A percentile compares a stretch with the other conserved stretches of the same genome.
Evolutionary conservation across 2,113 vertebrate species (phyloP).

Genomic region (Mobula birostris): DNA sequence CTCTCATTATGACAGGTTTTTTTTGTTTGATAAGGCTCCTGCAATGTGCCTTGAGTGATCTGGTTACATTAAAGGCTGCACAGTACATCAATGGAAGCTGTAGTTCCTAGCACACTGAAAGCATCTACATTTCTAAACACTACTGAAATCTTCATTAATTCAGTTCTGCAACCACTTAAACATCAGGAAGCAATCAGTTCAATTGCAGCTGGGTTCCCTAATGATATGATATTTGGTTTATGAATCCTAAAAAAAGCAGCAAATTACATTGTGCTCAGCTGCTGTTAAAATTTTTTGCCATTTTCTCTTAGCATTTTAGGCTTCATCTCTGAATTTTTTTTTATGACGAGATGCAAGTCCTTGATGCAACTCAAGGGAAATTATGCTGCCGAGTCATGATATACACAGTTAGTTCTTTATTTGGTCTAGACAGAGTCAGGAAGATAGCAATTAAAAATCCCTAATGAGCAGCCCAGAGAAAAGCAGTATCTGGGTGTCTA

Average conservation of each 20-base stretch:
- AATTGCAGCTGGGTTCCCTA: neutral
- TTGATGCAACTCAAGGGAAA: neutral
- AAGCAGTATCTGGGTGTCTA: conserved; percentile 4
- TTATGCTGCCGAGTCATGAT: neutral
- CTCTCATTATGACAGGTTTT: too few species aligned
- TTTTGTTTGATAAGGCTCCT: too few species aligned
- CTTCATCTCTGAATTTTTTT: conserved; percentile 4
- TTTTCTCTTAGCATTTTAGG: neutral
- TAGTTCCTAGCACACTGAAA: neutral
- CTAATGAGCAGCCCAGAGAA: neutral
- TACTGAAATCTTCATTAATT: neutral
- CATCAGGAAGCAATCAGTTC: neutral
- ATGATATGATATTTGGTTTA: neutral
- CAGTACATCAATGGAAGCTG: neutral
- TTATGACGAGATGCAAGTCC: neutral
- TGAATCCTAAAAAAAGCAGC: neutral
- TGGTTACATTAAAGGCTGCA: neutral
- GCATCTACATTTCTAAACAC: neutral
- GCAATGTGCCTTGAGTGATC: too few species aligned
- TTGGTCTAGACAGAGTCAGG: neutral
- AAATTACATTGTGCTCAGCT: neutral
- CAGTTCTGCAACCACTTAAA: neutral
- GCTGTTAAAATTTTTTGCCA: neutral
- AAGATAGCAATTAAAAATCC: conserved; percentile 10
- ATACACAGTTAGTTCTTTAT: neutral